Evolutionary conservation across 2,888 invertebrate genomes (phyloP), one percentile per base, ranked within the genome.

Genomic region (Metacarcinus magister): DNA sequence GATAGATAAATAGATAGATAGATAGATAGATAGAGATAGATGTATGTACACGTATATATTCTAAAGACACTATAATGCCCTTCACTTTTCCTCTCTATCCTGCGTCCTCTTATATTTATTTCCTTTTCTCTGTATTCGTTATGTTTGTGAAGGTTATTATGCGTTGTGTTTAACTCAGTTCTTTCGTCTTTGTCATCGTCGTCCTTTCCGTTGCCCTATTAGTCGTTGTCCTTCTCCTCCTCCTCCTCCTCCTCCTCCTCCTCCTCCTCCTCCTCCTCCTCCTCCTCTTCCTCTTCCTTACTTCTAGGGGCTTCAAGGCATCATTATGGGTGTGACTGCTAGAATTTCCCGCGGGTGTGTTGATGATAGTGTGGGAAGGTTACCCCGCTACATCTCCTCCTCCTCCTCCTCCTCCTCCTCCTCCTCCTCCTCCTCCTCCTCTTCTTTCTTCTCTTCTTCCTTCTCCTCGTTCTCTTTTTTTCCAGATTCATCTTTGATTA

Each of bases 251-350:
- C 19, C 44, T 75, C 4, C 46, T 44, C 46, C 23, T 46, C 2
- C 16, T 44, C 44, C 23, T 44, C 46, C 54, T 19, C 19, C 19
- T 13, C 16, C 13, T 54, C 19, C 19, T 13, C 16, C 19, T 54
- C 16, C 19, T 54, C 13, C 54, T 19, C 54, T 16, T 54, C 16
- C 19, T 54, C 39, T 2, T 43, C 90, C 90, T 39, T 32, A 39
- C 90, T 46, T 19, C 10, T 19, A 44, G 90, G 90, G 32, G 32
- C 90, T 90, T 90, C 19, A 39, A 44, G 90, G 44, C 91, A 44
- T 91, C n/a, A 91, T 91, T 91, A 91, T 19, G 91, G 44, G 91
- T 3, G 91, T 91, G 91, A 91, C 91, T 46, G 91, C 91, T 48
- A 91, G 46, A 91, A 91, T 91, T 91, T 44, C 91, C 91, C 90